Conservation (phyloP, 1,140 invertebrate species). For the Kradibia gibbosae region DNA sequence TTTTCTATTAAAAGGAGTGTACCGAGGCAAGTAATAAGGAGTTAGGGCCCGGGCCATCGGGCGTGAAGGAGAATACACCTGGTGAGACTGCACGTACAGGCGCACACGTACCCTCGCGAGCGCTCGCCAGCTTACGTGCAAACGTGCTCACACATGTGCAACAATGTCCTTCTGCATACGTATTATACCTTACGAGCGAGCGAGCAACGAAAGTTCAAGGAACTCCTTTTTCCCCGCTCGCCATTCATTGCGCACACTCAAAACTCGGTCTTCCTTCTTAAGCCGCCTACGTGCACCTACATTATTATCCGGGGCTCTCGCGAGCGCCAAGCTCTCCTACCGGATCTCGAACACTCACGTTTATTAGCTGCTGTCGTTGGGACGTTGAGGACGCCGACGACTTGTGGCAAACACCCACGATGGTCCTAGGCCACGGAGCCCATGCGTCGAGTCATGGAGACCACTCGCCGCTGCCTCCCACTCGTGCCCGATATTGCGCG, state of each 20-base stretch:
- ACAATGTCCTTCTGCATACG: background rate
- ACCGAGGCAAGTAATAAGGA: background rate
- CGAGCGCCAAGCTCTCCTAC: background rate
- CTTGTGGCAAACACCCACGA: constrained; percentile 11
- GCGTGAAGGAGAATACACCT: no score
- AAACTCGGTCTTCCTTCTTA: constrained; percentile 9
- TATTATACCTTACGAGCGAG: background rate
- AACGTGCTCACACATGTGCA: background rate
- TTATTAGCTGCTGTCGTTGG: background rate
- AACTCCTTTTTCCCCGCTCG: constrained; percentile 37
- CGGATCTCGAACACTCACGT: constrained; percentile 23
- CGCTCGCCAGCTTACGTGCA: background rate
- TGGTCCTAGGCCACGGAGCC: constrained; percentile 21
- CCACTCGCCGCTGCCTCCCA: constrained; percentile 2
- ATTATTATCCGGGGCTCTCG: background rate
- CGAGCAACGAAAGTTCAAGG: constrained; percentile 31
- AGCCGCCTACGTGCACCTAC: background rate
- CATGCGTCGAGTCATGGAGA: constrained; percentile 43
- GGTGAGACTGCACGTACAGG: no score
- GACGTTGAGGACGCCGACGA: background rate
- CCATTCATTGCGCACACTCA: constrained; percentile 7
- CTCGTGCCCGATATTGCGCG: background rate
- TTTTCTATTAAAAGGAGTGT: background rate
- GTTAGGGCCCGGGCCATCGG: background rate
- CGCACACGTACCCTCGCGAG: no score